A percentile compares a stretch with the other conserved stretches of the same genome.
Conservation (phyloP, 1,140 invertebrate genomes). For the Penaeus indicus region DNA sequence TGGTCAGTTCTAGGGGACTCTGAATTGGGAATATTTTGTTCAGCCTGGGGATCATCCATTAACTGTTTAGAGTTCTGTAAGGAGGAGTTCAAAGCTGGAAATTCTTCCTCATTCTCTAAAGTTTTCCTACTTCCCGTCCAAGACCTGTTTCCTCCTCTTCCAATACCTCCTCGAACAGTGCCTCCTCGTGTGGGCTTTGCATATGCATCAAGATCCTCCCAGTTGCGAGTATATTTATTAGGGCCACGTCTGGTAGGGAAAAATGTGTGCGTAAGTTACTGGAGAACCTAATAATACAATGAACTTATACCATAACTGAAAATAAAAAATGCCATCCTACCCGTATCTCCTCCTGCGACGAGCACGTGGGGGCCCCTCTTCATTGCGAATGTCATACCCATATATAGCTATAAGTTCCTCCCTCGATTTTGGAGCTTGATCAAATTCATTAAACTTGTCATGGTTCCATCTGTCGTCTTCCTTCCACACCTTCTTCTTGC, state of each 20-base stretch:
- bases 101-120: conserved; percentile 54
- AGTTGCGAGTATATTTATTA: conserved; percentile 90
- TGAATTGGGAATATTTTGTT: neutral
- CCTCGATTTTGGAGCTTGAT: conserved; percentile 87
- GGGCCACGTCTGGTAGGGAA: conserved; percentile 80
- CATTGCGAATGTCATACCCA: conserved; percentile 94
- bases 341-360: conserved; percentile 87
- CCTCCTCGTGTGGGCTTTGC: conserved; percentile 69
- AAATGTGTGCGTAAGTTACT: neutral
- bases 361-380: conserved; percentile 90
- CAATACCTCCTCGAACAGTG: conserved; percentile 53
- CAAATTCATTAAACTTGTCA: conserved; percentile 86
- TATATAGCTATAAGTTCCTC: conserved; percentile 90
- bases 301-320: neutral
- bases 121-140: conserved; percentile 41
- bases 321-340: conserved; percentile 71
- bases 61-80: conserved; percentile 29
- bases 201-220: conserved; percentile 93
- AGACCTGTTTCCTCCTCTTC: conserved; percentile 31
- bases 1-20: no score
- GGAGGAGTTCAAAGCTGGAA: conserved; percentile 32
- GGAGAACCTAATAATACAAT: neutral
- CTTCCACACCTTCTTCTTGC: conserved; percentile 73
- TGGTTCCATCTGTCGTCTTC: conserved; percentile 87
- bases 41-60: neutral